These are phyloP conservation scores for Melanotaenia duboulayi DNA, from an alignment of 2,113 vertebrate genomes.

Conservation along the genomic window DNA sequence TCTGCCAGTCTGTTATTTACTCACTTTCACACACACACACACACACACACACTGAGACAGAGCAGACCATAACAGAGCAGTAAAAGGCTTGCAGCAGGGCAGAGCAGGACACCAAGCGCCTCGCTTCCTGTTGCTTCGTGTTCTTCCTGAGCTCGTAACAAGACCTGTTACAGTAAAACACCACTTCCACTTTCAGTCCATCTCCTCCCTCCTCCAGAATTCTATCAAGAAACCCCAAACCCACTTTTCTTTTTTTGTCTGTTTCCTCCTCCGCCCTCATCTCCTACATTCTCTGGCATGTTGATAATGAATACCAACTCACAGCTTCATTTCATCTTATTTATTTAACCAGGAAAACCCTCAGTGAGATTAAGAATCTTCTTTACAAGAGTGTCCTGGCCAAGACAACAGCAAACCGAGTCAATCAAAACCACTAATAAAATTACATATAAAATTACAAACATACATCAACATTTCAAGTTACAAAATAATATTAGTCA, in stretches of 20 bases:
- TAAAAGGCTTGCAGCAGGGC: constrained; percentile 53
- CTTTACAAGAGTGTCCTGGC: too few species aligned
- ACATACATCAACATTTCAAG: too few species aligned
- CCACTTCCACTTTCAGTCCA: constrained; percentile 32
- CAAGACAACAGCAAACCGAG: too few species aligned
- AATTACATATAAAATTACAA: too few species aligned
- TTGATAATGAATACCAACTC: too few species aligned
- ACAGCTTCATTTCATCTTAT: too few species aligned
- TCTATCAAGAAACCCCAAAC: neutral
- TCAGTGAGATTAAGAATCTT: too few species aligned
- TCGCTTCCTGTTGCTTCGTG: constrained; percentile 62
- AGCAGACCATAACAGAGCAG: constrained; percentile 66
- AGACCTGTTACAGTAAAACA: constrained; percentile 57
- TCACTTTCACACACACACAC: constrained; percentile 24
- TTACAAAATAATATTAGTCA: too few species aligned
- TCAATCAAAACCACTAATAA: too few species aligned
- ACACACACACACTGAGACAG: constrained; percentile 50
- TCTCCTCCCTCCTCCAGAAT: constrained; percentile 10
- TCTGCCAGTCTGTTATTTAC: constrained; percentile 3
- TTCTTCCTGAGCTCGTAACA: constrained; percentile 62
- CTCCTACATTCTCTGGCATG: neutral
- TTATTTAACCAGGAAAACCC: too few species aligned
- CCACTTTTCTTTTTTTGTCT: neutral
- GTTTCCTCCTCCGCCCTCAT: neutral
- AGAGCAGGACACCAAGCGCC: constrained; percentile 51